Evolutionary conservation across 53 echinoderm and acorn worm genomes (phyloP), one percentile per base, ranked within the genome.

Genomic region (Actinopyga echinites): DNA sequence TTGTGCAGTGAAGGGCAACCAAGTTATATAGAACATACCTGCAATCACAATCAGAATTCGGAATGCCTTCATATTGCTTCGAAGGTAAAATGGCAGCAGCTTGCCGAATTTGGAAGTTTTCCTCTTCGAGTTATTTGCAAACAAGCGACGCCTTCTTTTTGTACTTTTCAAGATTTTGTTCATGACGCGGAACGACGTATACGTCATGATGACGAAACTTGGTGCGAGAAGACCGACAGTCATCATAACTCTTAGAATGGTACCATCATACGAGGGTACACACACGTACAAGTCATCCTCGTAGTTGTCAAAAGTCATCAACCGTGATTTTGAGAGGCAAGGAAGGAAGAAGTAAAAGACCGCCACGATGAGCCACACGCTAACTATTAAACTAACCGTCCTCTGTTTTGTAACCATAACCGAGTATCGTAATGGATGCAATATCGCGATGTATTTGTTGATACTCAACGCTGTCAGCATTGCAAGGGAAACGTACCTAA

Each of bases 21-120:
- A 87, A 5, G 87, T 87, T 6, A 87, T 82, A 45, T 87, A 87
- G 26, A 81, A 71, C n/a, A 87, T 75, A 28, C 87, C 87, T 0
- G 87, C 82, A 15, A 87, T 82, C 19, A 87, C 71, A 4, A 87
- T 49, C 31, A 87, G 75, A 33, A 87, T 56, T 20, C 74, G 82
- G 52, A 87, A 87, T 12, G 87, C 87, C 31, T 87, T 82, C 49
- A 87, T 28, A n/a, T 87, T 87, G 20, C 59, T 26, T 40, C 82
- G 71, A 43, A 87, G 17, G n/a, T 52, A 87, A 34, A 44, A 61
- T 57, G 79, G 43, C 23, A 82, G 61, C 1, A 82, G 57, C 33
- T 44, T 57, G 38, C 71, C 45, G 19, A 54, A 23, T 30, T 38
- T 73, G 2, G 61, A 12, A 19, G 43, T 31, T 25, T 29, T 60